Percentiles rank a stretch among this genome's conserved stretches.
Conservation (phyloP, 1,140 invertebrate genomes). For the Aphelenchoides besseyi region DNA sequence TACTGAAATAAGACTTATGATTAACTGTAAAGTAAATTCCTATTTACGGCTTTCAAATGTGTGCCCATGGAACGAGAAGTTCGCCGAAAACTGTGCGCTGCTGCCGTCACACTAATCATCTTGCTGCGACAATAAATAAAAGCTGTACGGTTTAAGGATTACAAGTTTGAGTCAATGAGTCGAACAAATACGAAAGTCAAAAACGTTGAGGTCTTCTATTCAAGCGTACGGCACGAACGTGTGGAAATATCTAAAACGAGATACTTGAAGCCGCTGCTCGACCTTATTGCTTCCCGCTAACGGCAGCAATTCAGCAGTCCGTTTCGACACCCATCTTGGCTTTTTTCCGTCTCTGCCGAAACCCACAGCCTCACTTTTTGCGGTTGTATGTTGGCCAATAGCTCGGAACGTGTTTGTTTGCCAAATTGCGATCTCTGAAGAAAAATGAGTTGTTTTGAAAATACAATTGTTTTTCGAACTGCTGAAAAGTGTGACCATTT, state of each 20-base stretch:
- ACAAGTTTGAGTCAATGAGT: neutral
- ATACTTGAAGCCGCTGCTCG: constrained; percentile 1
- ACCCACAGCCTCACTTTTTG: neutral
- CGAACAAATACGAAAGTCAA: neutral
- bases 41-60: constrained; percentile 32
- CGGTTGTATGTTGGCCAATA: too few relatives aligned
- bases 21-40: too few relatives aligned
- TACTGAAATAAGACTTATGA: too few relatives aligned
- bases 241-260: neutral
- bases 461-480: too few relatives aligned
- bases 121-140: neutral
- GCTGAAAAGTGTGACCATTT: too few relatives aligned
- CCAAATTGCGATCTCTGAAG: too few relatives aligned
- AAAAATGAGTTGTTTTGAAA: too few relatives aligned
- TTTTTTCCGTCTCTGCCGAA: neutral
- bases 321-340: neutral
- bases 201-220: neutral
- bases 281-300: neutral
- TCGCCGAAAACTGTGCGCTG: constrained; percentile 29
- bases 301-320: neutral
- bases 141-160: neutral
- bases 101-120: constrained; percentile 38
- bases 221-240: constrained; percentile 2
- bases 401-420: too few relatives aligned
- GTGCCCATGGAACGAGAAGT: constrained; percentile 29